These are phyloP conservation scores for Dryomyza anilis DNA, from an alignment of 2,888 invertebrate species.

Conservation along the genomic window DNA sequence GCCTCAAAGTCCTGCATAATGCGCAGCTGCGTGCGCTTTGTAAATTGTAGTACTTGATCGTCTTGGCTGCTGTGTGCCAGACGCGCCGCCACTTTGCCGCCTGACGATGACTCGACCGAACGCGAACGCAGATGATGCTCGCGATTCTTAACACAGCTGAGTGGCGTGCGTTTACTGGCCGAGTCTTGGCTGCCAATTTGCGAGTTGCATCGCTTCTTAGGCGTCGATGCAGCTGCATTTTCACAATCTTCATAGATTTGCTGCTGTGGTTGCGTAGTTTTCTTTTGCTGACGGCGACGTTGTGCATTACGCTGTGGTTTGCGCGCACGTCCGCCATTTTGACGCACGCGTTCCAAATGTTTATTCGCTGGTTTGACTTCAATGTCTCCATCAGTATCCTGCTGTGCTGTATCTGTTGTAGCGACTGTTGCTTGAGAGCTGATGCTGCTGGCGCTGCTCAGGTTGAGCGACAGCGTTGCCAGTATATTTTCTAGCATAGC, in stretches of 20 bases:
- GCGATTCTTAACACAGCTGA: slow-evolving; percentile 52
- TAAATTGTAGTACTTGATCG: slow-evolving; percentile 39
- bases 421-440: slow-evolving; percentile 36
- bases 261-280: too few relatives aligned
- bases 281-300: slow-evolving; percentile 22
- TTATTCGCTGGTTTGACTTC: slow-evolving; percentile 36
- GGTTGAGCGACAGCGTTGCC: slow-evolving; percentile 50
- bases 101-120: slow-evolving; percentile 46
- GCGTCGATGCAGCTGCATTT: slow-evolving; percentile 36
- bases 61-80: slow-evolving; percentile 46
- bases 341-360: slow-evolving; percentile 51
- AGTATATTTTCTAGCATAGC: slow-evolving; percentile 54
- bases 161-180: slow-evolving; percentile 47
- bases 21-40: background rate
- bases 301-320: slow-evolving; percentile 36
- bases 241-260: slow-evolving; percentile 49
- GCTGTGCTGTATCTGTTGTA: background rate
- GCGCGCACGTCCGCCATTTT: slow-evolving; percentile 30
- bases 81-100: slow-evolving; percentile 39
- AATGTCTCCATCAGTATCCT: background rate
- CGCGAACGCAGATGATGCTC: slow-evolving; percentile 48
- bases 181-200: background rate
- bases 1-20: slow-evolving; percentile 8
- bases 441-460: slow-evolving; percentile 47
- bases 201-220: slow-evolving; percentile 28